Conservation (phyloP, 2,888 invertebrate species). For the Fragum whitleyi region DNA sequence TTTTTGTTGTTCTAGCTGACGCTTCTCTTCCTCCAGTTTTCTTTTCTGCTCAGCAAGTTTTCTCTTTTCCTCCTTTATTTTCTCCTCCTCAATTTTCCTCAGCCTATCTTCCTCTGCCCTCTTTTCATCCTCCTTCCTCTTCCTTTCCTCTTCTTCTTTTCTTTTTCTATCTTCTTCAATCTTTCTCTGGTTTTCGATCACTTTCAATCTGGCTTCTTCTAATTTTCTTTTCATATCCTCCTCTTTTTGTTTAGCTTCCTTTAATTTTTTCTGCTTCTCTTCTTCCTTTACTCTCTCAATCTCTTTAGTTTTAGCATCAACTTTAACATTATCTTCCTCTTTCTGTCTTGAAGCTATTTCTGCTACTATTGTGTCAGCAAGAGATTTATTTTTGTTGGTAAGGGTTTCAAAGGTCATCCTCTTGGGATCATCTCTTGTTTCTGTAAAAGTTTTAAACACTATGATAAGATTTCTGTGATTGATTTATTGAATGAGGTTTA, state of each 20-base stretch:
- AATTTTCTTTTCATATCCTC: neutral
- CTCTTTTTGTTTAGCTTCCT: constrained; percentile 1
- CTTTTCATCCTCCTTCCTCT: constrained; percentile 3
- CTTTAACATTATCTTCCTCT: constrained; percentile 15
- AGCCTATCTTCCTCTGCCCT: constrained; percentile 3
- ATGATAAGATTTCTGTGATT: no score
- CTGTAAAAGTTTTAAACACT: no score
- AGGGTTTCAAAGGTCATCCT: constrained; percentile 30
- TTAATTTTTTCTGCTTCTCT: constrained; percentile 14
- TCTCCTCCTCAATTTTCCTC: neutral
- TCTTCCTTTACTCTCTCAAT: constrained; percentile 6
- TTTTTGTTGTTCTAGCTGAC: constrained; percentile 1
- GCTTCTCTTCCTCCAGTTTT: neutral
- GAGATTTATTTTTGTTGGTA: constrained; percentile 27
- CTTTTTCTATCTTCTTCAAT: constrained; percentile 12
- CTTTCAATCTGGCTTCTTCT: constrained; percentile 21
- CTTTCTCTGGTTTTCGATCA: constrained; percentile 19
- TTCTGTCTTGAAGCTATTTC: constrained; percentile 37
- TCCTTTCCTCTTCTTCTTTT: constrained; percentile 2
- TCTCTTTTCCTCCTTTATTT: constrained; percentile 6
- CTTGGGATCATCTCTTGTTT: neutral
- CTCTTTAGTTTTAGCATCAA: constrained; percentile 19
- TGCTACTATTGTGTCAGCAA: constrained; percentile 37
- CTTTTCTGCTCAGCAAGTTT: constrained; percentile 12
- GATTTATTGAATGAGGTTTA: no score